Conservation (phyloP, 2,113 vertebrate genomes). For the Platycercus adscitus region DNA sequence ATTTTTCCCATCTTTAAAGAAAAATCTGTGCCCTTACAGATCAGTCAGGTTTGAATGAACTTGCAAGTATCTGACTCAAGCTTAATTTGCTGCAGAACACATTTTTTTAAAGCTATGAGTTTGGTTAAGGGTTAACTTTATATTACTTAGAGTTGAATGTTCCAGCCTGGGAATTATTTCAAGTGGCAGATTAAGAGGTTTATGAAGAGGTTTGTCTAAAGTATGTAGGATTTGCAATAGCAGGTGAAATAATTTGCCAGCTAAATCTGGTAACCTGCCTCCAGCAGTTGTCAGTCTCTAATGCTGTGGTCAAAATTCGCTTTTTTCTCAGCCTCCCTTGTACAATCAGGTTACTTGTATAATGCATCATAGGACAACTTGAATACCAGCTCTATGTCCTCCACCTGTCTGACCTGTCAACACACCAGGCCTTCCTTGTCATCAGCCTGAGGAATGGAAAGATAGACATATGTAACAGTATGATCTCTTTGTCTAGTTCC, state of each 20-base stretch:
- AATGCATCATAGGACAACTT: not conserved
- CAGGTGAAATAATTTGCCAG: conserved; percentile 45
- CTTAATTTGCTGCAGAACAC: not conserved
- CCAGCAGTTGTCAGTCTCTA: not conserved
- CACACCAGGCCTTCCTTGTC: not conserved
- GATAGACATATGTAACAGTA: no score
- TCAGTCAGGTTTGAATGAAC: not conserved
- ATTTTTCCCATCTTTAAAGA: not conserved
- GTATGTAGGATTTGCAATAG: conserved; percentile 23
- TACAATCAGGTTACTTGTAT: not conserved
- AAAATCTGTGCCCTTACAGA: not conserved
- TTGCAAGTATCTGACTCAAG: not conserved
- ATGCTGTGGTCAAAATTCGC: not conserved
- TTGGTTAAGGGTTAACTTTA: conserved; percentile 9
- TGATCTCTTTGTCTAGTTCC: not conserved
- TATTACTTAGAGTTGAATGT: not conserved
- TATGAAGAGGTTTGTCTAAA: conserved; percentile 39
- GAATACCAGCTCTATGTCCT: not conserved
- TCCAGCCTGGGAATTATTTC: conserved; percentile 50
- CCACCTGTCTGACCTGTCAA: not conserved
- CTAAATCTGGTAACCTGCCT: conserved; percentile 25
- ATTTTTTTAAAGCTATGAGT: not conserved
- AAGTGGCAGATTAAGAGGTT: conserved; percentile 35
- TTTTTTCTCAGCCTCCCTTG: not conserved
- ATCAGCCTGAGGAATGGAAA: not conserved